Evolutionary conservation across 2,797 vertebrate species (phyloP).

Genomic region (Zalophus californianus): DNA sequence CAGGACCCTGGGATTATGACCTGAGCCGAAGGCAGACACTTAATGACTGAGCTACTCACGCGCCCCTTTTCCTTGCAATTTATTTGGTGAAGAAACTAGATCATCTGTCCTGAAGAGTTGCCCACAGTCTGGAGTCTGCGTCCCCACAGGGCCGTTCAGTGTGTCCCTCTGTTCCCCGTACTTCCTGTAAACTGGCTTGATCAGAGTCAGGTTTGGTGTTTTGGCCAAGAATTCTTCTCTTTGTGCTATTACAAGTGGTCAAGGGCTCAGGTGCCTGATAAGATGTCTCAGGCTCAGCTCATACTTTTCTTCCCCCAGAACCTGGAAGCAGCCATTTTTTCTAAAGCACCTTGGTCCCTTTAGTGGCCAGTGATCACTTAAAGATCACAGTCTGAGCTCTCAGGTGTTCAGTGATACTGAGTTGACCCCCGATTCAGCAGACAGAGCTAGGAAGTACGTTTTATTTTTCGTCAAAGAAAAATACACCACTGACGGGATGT

Average conservation of each 20-base stretch:
- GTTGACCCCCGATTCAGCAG: not conserved
- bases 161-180: not conserved
- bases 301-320: not conserved
- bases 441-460: not conserved
- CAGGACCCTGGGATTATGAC: too few species aligned
- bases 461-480: not conserved
- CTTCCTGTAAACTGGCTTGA: slow-evolving; percentile 1
- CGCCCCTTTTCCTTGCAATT: not conserved
- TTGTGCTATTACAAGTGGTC: not conserved
- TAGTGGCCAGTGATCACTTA: not conserved
- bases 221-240: not conserved
- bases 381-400: not conserved
- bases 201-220: not conserved
- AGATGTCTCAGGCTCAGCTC: not conserved
- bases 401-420: not conserved
- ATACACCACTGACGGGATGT: not conserved
- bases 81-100: slow-evolving; percentile 3
- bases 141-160: not conserved
- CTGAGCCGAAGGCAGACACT: too few species aligned
- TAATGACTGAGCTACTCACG: too few species aligned
- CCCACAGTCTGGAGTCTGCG: not conserved
- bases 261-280: not conserved
- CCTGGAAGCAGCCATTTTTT: not conserved
- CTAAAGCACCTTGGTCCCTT: not conserved
- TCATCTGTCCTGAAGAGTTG: not conserved